Evolutionary conservation across 2,113 vertebrate species (phyloP), one percentile per base, ranked within the genome.

Genomic region (Cyanistes caeruleus): DNA sequence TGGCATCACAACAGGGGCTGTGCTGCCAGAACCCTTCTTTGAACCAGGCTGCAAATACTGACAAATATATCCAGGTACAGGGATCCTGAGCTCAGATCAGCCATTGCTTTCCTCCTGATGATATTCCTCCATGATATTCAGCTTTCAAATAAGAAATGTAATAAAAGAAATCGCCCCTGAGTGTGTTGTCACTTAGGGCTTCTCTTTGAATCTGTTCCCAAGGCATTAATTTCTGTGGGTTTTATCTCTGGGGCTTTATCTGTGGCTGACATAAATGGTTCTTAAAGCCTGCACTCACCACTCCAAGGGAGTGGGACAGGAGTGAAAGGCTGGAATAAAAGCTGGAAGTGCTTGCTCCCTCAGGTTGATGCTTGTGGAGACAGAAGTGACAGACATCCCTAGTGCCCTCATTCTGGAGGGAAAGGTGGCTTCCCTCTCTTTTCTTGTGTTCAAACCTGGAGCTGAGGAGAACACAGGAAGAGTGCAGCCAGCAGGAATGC

Each of bases 361-460:
- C 5, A 31, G 72, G 41, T 1, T 25, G 41, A 18, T 79, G 17
- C 3, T 64, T 25, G 30, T 52, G 58, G 52, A 37, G 17, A 22
- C 5, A 84, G n/a, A 78, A 51, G 11, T 9, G 46, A n/a, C 55
- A 82, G 25, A 52, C 35, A 48, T 41, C 39, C 8, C 31, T 22
- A 0, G 21, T 63, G 15, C 28, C 72, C 10, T 9, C 22, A 20
- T 49, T 27, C 23, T 22, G 8, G 63, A 63, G 46, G 60, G 20
- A 67, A 91, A 69, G 49, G 44, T 53, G 67, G 33, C 31, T 68
- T 52, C 53, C 30, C 22, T 72, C 53, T 1, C 22, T 62, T 22
- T 43, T 28, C 2, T 1, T 7, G 1, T 20, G 24, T 30, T 35
- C 5, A 2, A 0, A 63, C 16, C 81, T 44, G 41, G 56, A 74